Evolutionary conservation across 2,888 invertebrate genomes (phyloP).

Genomic region (Nemapogon koenigi): DNA sequence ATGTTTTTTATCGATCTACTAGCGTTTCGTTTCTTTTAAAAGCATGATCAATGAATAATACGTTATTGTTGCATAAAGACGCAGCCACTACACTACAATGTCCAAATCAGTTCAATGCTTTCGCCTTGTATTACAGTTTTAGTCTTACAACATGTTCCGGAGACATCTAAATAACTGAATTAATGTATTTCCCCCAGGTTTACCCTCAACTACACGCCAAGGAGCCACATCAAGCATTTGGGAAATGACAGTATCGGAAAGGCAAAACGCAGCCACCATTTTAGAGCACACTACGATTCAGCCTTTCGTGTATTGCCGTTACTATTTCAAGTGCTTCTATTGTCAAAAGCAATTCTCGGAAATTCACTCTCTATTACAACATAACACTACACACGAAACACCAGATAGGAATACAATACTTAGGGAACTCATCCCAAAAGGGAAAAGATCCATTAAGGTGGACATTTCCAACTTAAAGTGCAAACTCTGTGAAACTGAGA

Average conservation of each 20-base stretch:
- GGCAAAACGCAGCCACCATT: slow-evolving; percentile 36
- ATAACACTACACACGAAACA: slow-evolving; percentile 28
- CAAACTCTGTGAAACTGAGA: slow-evolving; percentile 26
- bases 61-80: too few relatives aligned
- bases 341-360: slow-evolving; percentile 35
- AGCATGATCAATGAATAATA: too few relatives aligned
- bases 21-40: too few relatives aligned
- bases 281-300: slow-evolving; percentile 31
- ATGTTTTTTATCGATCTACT: too few relatives aligned
- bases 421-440: slow-evolving; percentile 36
- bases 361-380: slow-evolving; percentile 28
- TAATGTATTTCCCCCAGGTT: slow-evolving; percentile 31
- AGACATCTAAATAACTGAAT: too few relatives aligned
- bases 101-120: too few relatives aligned
- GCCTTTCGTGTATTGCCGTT: slow-evolving; percentile 42
- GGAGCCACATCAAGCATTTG: slow-evolving; percentile 38
- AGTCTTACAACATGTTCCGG: too few relatives aligned
- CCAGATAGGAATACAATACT: slow-evolving; percentile 27
- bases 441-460: slow-evolving; percentile 39
- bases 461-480: slow-evolving; percentile 41
- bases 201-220: slow-evolving; percentile 20
- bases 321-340: slow-evolving; percentile 44
- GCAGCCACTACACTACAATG: too few relatives aligned
- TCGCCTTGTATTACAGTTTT: too few relatives aligned
- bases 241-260: slow-evolving; percentile 42